phyloP scores from a whole-genome alignment of 2,888 invertebrate genomes.

The Hemaris fuciformis region DNA sequence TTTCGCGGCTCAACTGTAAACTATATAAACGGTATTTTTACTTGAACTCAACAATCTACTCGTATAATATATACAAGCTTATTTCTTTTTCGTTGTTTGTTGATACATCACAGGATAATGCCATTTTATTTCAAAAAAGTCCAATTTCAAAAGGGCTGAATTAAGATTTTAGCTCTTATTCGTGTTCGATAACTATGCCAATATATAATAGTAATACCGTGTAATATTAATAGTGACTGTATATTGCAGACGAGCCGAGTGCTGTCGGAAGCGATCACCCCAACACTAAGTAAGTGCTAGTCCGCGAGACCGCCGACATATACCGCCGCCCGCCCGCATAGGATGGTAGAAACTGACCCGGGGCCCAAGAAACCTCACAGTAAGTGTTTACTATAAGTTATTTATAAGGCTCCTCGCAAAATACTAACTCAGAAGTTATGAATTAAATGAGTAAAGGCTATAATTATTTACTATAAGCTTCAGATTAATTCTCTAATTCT shows the following conservation, averaged over 20 bases:
- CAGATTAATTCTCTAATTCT: too few species aligned
- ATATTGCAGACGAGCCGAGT: constrained; percentile 67
- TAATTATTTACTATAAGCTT: too few species aligned
- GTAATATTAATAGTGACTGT: neutral
- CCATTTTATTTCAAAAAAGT: too few species aligned
- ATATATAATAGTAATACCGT: neutral
- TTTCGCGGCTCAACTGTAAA: neutral
- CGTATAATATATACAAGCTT: neutral
- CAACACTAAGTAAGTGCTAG: constrained; percentile 50
- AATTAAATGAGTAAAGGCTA: too few species aligned
- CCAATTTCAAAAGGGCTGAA: too few species aligned
- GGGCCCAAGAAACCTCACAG: constrained; percentile 89
- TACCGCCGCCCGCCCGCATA: constrained; percentile 83
- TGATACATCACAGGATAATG: neutral
- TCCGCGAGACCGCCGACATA: constrained; percentile 59
- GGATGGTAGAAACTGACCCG: constrained; percentile 96
- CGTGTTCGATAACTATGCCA: too few species aligned
- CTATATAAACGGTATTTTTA: neutral
- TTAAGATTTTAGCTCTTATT: too few species aligned
- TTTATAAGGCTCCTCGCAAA: neutral
- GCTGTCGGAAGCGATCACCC: constrained; percentile 65
- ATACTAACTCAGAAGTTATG: too few species aligned
- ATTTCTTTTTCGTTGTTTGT: neutral
- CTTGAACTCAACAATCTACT: neutral
- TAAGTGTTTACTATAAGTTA: constrained; percentile 67